Evolutionary conservation across 2,113 vertebrate genomes (phyloP).

Genomic region (Grammomys surdaster): DNA sequence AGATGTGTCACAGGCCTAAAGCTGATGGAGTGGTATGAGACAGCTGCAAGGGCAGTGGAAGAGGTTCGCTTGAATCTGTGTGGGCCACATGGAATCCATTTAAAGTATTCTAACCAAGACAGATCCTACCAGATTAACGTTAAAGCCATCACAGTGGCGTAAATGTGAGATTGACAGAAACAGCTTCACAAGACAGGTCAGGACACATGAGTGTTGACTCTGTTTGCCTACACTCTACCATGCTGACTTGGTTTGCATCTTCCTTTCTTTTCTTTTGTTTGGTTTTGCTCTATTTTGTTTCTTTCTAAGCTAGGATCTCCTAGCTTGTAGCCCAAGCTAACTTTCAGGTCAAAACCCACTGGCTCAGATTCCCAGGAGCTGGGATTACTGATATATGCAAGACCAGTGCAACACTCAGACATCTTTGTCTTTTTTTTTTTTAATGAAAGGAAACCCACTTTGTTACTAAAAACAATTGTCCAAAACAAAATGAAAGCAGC

Average conservation of each 20-base stretch:
- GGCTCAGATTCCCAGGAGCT: neutral
- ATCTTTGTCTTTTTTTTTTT: neutral
- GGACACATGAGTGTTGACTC: neutral
- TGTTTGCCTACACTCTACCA: neutral
- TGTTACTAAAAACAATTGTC: slow-evolving; percentile 38
- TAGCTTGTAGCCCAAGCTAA: neutral
- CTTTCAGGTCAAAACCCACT: neutral
- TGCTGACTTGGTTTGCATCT: neutral
- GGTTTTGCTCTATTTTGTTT: neutral
- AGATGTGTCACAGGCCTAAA: neutral
- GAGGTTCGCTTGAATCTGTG: neutral
- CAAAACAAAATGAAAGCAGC: slow-evolving; percentile 24
- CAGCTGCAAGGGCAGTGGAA: neutral
- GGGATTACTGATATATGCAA: neutral
- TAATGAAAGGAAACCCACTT: slow-evolving; percentile 35
- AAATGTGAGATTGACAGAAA: neutral
- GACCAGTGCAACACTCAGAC: neutral
- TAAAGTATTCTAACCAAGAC: slow-evolving; percentile 7
- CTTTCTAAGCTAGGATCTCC: neutral
- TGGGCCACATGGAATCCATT: neutral
- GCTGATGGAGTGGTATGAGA: neutral
- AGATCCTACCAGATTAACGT: neutral
- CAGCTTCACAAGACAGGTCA: neutral
- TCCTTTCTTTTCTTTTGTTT: neutral
- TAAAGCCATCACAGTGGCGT: neutral